Evolutionary conservation across 2,888 invertebrate genomes (phyloP).

Genomic region (Tachystola acroxantha): DNA sequence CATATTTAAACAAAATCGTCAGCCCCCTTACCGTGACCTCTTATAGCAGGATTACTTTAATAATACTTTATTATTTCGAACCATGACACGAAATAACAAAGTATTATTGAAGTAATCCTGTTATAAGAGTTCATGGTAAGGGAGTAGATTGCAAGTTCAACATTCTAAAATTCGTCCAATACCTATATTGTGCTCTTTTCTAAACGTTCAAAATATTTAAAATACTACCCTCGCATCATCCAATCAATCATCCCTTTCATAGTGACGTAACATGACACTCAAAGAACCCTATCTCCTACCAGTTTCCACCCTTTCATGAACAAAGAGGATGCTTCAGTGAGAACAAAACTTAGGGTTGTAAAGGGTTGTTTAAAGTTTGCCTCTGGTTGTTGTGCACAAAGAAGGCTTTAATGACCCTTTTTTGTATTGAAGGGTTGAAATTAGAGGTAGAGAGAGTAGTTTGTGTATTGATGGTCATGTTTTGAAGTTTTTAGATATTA

Average conservation of each 20-base stretch:
- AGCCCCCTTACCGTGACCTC: too few relatives aligned
- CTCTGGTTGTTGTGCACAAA: constrained; percentile 8
- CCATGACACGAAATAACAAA: too few relatives aligned
- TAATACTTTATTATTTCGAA: too few relatives aligned
- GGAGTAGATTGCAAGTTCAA: too few relatives aligned
- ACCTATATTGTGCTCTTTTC: too few relatives aligned
- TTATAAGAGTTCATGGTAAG: too few relatives aligned
- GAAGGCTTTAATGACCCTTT: constrained; percentile 23
- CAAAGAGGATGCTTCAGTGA: not conserved
- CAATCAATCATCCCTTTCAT: not conserved
- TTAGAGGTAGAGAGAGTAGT: not conserved
- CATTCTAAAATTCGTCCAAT: too few relatives aligned
- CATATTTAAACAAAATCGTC: too few relatives aligned
- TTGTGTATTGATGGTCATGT: not conserved
- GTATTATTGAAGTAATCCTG: too few relatives aligned
- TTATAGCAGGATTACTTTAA: too few relatives aligned
- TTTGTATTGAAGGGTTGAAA: constrained; percentile 2
- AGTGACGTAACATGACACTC: not conserved
- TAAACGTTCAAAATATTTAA: too few relatives aligned
- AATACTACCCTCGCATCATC: not conserved
- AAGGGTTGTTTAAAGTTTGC: constrained; percentile 16
- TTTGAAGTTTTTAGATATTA: too few relatives aligned
- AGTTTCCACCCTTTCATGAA: not conserved
- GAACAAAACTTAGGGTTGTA: not conserved
- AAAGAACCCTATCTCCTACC: not conserved